Evolutionary conservation across 1,140 invertebrate genomes (phyloP).

Genomic region (Gryon sp.): DNA sequence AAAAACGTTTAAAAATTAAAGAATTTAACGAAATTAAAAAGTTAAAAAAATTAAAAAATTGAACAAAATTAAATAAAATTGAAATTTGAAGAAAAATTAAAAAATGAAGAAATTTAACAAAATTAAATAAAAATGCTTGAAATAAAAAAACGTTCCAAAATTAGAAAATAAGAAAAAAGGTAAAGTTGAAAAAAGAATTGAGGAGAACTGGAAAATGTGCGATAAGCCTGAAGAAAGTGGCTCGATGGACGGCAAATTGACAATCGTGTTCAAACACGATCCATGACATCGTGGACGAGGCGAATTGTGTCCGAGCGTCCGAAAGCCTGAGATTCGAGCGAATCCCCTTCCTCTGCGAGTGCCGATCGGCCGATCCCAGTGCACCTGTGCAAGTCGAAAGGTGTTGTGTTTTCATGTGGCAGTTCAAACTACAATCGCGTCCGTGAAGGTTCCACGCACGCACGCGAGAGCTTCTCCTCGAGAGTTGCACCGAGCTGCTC

Average conservation of each 20-base stretch:
- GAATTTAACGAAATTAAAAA: neutral
- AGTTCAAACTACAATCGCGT: constrained; percentile 74
- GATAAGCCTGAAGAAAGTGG: neutral
- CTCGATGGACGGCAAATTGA: neutral
- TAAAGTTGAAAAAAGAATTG: neutral
- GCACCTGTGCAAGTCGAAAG: constrained; percentile 75
- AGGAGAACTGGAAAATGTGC: neutral
- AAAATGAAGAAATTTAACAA: too few species aligned
- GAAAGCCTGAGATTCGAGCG: constrained; percentile 66
- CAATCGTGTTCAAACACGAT: neutral
- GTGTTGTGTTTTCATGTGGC: constrained; percentile 78
- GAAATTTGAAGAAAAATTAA: neutral
- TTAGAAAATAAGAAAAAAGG: neutral
- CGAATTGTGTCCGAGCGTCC: constrained; percentile 31
- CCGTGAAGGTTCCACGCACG: constrained; percentile 67
- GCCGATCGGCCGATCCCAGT: constrained; percentile 66
- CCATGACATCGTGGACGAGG: neutral
- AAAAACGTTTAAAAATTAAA: neutral
- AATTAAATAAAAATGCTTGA: neutral
- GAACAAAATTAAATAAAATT: neutral
- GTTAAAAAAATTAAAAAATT: neutral
- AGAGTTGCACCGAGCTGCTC: too few species aligned
- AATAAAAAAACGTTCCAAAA: neutral
- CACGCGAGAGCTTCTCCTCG: constrained; percentile 53
- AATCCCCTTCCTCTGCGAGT: constrained; percentile 66